A percentile compares a stretch with the other conserved stretches of the same genome.
Conservation (phyloP, 2,888 invertebrate species). For the Meta bourneti region DNA sequence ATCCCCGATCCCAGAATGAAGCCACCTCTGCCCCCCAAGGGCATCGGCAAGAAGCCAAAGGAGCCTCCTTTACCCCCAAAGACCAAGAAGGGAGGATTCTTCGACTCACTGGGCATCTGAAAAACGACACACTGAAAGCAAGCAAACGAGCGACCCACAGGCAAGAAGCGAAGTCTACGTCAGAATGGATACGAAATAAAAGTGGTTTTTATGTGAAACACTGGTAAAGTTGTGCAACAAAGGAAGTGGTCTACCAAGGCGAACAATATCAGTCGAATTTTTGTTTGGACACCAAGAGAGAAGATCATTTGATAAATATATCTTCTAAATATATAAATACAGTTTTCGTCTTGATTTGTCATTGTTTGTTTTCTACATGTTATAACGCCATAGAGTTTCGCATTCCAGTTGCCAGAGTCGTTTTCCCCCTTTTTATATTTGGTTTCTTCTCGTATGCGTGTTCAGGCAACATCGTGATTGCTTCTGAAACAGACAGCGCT, state of each 20-base stretch:
- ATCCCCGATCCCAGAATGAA: constrained; percentile 78
- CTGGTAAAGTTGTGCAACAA: not conserved
- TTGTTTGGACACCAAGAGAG: constrained; percentile 25
- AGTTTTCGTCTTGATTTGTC: constrained; percentile 26
- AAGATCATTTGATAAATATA: constrained; percentile 25
- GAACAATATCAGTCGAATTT: constrained; percentile 27
- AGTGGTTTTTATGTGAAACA: constrained; percentile 2
- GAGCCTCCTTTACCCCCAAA: constrained; percentile 76
- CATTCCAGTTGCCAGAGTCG: constrained; percentile 68
- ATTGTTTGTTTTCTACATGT: constrained; percentile 44
- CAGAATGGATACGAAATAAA: not conserved
- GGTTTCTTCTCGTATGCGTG: no score
- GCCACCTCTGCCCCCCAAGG: constrained; percentile 78
- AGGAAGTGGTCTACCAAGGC: constrained; percentile 20
- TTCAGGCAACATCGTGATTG: no score
- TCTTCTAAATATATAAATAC: constrained; percentile 34
- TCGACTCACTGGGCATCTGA: constrained; percentile 74
- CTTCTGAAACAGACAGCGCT: no score
- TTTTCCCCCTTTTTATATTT: constrained; percentile 25
- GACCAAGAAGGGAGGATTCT: constrained; percentile 74
- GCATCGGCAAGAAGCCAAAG: constrained; percentile 77
- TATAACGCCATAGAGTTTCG: constrained; percentile 61
- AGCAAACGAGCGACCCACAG: constrained; percentile 6
- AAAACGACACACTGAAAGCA: not conserved
- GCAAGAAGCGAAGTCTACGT: not conserved